Percentiles rank a stretch among this genome's conserved stretches.
phyloP scores from a whole-genome alignment of 2,797 vertebrate species.

The Sebastes minor region DNA sequence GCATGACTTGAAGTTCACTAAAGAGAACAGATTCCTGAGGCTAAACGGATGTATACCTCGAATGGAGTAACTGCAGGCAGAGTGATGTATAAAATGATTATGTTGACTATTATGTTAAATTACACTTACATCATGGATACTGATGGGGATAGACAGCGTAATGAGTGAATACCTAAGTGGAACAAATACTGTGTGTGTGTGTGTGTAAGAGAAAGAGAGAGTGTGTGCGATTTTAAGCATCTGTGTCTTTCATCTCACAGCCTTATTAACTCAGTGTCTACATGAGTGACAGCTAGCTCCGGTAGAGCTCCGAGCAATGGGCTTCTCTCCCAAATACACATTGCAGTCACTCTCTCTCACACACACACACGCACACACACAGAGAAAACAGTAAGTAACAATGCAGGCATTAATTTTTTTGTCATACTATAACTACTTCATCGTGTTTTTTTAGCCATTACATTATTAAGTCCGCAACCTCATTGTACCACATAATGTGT shows the following conservation, averaged over 20 bases:
- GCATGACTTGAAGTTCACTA: neutral
- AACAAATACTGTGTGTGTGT: constrained; percentile 35
- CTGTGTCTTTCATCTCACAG: constrained; percentile 62
- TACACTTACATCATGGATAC: constrained; percentile 40
- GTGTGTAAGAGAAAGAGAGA: neutral
- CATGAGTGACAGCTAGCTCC: constrained; percentile 70
- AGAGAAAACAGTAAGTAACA: constrained; percentile 14
- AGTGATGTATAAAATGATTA: constrained; percentile 54
- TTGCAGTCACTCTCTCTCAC: constrained; percentile 35
- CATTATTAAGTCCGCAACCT: constrained; percentile 23
- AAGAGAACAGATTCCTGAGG: constrained; percentile 9
- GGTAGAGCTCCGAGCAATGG: constrained; percentile 70
- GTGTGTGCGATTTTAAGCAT: constrained; percentile 12
- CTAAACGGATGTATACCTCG: neutral
- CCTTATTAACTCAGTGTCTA: constrained; percentile 67
- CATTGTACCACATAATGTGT: constrained; percentile 28
- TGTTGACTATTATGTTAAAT: constrained; percentile 42
- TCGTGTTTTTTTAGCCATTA: constrained; percentile 23
- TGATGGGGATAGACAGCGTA: constrained; percentile 56
- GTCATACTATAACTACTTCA: constrained; percentile 17
- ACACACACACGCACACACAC: constrained; percentile 15
- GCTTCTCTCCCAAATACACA: constrained; percentile 46
- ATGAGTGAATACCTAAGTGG: constrained; percentile 53
- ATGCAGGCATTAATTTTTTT: constrained; percentile 18
- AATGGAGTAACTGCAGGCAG: constrained; percentile 4